A percentile compares a stretch with the other conserved stretches of the same genome.
Conservation (phyloP, 2,797 vertebrate genomes). For the Muscicapa striata region DNA sequence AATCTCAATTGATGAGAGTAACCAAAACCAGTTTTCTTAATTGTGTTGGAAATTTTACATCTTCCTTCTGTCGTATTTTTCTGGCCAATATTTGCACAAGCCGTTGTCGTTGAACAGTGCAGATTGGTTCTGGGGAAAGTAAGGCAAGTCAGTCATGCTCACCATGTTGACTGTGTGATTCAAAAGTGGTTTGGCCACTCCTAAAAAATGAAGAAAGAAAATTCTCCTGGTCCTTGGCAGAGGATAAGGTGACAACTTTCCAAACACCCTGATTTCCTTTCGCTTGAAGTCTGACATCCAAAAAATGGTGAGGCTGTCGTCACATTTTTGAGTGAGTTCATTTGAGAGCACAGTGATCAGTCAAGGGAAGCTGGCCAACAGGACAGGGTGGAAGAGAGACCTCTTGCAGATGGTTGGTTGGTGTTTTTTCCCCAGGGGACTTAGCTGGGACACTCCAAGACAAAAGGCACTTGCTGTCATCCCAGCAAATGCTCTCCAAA, state of each 20-base stretch:
- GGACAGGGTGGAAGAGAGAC: neutral
- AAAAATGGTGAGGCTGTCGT: slow-evolving; percentile 17
- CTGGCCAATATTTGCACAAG: neutral
- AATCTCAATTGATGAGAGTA: neutral
- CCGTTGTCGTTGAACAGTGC: neutral
- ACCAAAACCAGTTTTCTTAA: neutral
- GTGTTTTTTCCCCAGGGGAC: neutral
- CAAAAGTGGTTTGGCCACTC: slow-evolving; percentile 56
- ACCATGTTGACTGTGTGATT: slow-evolving; percentile 45
- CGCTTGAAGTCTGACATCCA: slow-evolving; percentile 20
- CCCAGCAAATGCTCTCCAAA: neutral
- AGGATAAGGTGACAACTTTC: slow-evolving; percentile 36
- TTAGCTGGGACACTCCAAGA: neutral
- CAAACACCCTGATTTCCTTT: slow-evolving; percentile 61
- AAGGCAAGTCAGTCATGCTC: neutral
- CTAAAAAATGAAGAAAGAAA: slow-evolving; percentile 40
- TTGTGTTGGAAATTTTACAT: neutral
- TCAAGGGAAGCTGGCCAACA: neutral
- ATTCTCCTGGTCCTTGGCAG: slow-evolving; percentile 62
- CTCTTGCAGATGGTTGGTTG: neutral
- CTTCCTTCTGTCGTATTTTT: neutral
- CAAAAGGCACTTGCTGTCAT: neutral
- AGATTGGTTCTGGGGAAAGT: neutral
- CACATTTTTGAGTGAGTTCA: slow-evolving; percentile 46
- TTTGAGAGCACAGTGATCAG: neutral